Base-by-base conservation (phyloP, 2,113 vertebrate species). In the Pampusana beccarii region DNA sequence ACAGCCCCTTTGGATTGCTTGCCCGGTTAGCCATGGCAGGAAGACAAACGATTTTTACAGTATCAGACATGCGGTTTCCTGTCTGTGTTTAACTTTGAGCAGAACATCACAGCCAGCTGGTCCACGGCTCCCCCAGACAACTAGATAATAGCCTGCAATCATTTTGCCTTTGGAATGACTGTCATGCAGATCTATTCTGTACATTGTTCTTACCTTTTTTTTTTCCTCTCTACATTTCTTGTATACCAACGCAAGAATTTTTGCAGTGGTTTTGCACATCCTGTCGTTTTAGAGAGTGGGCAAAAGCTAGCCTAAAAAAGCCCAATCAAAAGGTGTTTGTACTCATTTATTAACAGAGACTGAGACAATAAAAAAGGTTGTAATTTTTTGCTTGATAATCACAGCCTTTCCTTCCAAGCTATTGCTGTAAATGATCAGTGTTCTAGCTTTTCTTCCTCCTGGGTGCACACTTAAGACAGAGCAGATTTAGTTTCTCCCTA, bases 21-120 rank as follows among this genome's bases (percentile, higher is more conserved):
- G 97, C 95, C 96, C 97, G 95, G 88, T 97, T 98, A 92, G 74
- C 96, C 92, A 92, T 98, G 97, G 98, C 98, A 98, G 97, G 97
- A 97, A 98, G 97, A 98, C 97, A 97, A 98, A 98, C 80, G 95
- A 96, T 97, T 97, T 97, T 97, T 98, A 98, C 98, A 98, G 98
- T 98, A 98, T 99, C 98, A 99, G 99, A 99, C 99, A 97, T 98
- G 98, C 94, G 98, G 99, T 99, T 99, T 99, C 99, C 99, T 99
- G 99, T 99, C 98, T 98, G 96, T 98, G 98, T 98, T 98, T 98
- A 98, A 98, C 98, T 98, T 97, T 97, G 98, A 98, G 98, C 98
- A 98, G 98, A 98, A 97, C 98, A 98, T 98, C 97, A 98, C 97
- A 97, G 94, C 96, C 93, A 97, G 98, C 97, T 98, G 97, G 93